These are phyloP conservation scores for Luehdorfia chinensis DNA, from an alignment of 1,140 invertebrate species.

Conservation along the genomic window DNA sequence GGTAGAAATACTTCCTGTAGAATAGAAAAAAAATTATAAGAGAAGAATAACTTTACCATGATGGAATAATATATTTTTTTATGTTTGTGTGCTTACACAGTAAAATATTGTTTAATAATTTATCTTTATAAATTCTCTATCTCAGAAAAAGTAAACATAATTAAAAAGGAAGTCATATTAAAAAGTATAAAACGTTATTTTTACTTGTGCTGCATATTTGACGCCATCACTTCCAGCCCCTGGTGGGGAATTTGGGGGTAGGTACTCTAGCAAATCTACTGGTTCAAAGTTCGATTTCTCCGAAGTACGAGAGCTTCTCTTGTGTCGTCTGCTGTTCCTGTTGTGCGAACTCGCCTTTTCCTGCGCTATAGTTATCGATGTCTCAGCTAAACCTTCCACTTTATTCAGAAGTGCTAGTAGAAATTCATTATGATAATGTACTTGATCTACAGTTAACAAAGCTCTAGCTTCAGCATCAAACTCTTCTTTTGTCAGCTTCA, in stretches of 20 bases:
- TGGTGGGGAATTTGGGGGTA: slow-evolving; percentile 62
- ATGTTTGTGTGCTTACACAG: no score
- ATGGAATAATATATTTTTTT: no score
- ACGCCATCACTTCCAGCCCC: slow-evolving; percentile 63
- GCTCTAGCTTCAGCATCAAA: slow-evolving; percentile 87
- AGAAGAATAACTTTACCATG: no score
- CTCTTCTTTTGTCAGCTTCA: slow-evolving; percentile 87
- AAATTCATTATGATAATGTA: slow-evolving; percentile 91
- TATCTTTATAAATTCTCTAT: no score
- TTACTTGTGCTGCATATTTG: slow-evolving; percentile 63
- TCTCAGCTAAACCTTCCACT: slow-evolving; percentile 80
- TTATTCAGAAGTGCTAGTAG: slow-evolving; percentile 87
- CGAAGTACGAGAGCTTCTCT: slow-evolving; percentile 78
- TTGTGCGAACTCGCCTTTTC: slow-evolving; percentile 74
- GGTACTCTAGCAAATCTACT: slow-evolving; percentile 75
- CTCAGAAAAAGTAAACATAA: no score
- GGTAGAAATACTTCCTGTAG: slow-evolving; percentile 84
- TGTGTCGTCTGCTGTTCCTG: slow-evolving; percentile 76
- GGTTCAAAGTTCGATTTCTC: slow-evolving; percentile 84
- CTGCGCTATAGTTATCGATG: slow-evolving; percentile 76
- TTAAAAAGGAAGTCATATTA: no score
- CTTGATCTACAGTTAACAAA: slow-evolving; percentile 82
- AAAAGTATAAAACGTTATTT: no score
- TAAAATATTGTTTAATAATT: no score
- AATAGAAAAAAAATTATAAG: slow-evolving; percentile 29